These are phyloP conservation scores for Drosophila lacicola DNA, from an alignment of 2,888 invertebrate species.

Conservation along the genomic window DNA sequence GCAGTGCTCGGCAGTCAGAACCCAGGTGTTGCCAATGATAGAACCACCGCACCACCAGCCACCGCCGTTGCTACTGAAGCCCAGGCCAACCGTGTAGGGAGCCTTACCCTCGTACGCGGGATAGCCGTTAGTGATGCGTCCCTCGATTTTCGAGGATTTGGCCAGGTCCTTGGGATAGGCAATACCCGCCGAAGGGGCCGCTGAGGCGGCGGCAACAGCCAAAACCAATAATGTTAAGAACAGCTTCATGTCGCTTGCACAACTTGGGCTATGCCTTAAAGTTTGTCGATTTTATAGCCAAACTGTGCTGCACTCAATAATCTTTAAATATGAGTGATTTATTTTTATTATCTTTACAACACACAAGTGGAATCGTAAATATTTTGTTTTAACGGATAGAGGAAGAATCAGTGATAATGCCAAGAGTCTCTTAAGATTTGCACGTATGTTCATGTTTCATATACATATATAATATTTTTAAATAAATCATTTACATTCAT, in stretches of 20 bases:
- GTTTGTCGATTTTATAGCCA: constrained; percentile 5
- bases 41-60: constrained; percentile 80
- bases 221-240: constrained; percentile 26
- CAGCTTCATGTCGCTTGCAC: constrained; percentile 23
- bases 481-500: background rate
- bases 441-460: background rate
- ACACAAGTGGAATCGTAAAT: constrained; percentile 8
- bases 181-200: constrained; percentile 23
- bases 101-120: constrained; percentile 70
- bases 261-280: background rate
- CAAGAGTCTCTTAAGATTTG: constrained; percentile 4
- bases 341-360: constrained; percentile 6
- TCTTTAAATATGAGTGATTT: constrained; percentile 11
- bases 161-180: constrained; percentile 31
- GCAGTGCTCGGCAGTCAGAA: constrained; percentile 81
- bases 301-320: background rate
- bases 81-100: constrained; percentile 77
- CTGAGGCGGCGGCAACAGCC: constrained; percentile 26
- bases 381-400: background rate
- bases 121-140: constrained; percentile 73
- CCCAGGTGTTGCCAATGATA: constrained; percentile 68
- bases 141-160: constrained; percentile 24
- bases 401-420: background rate
- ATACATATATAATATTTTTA: background rate
- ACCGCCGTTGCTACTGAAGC: constrained; percentile 36